A percentile compares a stretch with the other conserved stretches of the same genome.
Conservation (phyloP, 2,797 vertebrate species). For the Tamandua tetradactyla region DNA sequence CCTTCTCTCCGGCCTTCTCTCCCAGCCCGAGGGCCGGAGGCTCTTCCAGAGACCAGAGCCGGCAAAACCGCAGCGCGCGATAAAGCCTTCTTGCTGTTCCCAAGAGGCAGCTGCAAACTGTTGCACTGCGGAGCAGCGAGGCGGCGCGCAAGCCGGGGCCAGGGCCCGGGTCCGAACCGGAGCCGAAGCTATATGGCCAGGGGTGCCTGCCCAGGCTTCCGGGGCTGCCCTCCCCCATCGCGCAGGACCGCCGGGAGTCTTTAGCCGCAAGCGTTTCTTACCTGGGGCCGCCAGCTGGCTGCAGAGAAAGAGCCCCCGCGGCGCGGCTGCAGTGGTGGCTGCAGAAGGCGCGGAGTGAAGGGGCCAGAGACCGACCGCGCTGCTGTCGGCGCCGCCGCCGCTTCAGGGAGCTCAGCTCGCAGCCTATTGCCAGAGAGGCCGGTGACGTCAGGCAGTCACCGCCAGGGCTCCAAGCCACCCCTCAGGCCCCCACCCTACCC, state of each 20-base stretch:
- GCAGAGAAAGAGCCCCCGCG: conserved; percentile 41
- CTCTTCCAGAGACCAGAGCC: not conserved
- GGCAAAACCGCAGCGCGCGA: not conserved
- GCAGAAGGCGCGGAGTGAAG: conserved; percentile 81
- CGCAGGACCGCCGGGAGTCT: not conserved
- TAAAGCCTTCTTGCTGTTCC: not conserved
- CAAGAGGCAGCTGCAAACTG: conserved; percentile 75
- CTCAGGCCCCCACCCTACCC: conserved; percentile 66
- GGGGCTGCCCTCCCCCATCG: not conserved
- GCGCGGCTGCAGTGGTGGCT: conserved; percentile 79
- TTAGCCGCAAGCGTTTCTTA: not conserved
- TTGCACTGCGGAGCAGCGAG: conserved; percentile 76
- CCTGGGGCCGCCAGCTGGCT: conserved; percentile 61
- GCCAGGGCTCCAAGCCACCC: conserved; percentile 78
- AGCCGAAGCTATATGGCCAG: not conserved
- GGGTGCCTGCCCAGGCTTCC: conserved; percentile 36
- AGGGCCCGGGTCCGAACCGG: not conserved
- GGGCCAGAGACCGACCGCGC: conserved; percentile 68
- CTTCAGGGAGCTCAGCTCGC: conserved; percentile 82
- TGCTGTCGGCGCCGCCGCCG: conserved; percentile 61
- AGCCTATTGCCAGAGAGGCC: conserved; percentile 85
- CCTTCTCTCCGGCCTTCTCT: conserved; percentile 46
- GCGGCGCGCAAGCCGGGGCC: not conserved
- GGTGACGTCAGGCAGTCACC: conserved; percentile 86
- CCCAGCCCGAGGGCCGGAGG: not conserved